A percentile compares a stretch with the other conserved stretches of the same genome.
Conservation (phyloP, 1,140 invertebrate species). For the Polypedilum vanderplanki region DNA sequence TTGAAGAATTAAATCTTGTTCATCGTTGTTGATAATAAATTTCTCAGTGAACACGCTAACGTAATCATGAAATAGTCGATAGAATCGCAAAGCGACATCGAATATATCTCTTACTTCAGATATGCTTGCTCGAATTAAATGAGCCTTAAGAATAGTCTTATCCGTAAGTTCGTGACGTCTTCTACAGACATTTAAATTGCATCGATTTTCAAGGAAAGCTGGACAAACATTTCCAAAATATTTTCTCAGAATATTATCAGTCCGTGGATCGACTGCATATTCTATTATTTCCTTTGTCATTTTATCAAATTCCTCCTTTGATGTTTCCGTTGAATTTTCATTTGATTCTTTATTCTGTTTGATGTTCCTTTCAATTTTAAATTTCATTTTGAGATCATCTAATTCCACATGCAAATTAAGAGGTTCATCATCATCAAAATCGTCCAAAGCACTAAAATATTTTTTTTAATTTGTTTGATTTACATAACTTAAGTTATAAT, state of each 20-base stretch:
- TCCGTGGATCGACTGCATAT: background rate
- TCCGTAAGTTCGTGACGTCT: background rate
- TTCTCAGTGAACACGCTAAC: background rate
- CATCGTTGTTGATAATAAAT: background rate
- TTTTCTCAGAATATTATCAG: background rate
- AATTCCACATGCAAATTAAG: background rate
- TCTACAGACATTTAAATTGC: background rate
- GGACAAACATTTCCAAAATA: background rate
- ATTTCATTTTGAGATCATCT: background rate
- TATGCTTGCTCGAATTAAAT: background rate
- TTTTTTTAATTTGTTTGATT: background rate
- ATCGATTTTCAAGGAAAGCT: background rate
- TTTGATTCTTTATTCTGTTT: constrained; percentile 20
- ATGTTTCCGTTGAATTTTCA: background rate
- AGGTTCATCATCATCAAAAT: background rate
- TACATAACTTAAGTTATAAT: background rate
- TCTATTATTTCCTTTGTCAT: background rate
- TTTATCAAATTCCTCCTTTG: background rate
- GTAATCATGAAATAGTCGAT: background rate
- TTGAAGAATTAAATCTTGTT: background rate
- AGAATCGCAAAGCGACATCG: background rate
- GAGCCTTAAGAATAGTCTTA: background rate
- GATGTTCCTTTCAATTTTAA: background rate
- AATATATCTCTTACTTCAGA: background rate
- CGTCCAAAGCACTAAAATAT: background rate